These are phyloP conservation scores for Syngnathus floridae DNA, from an alignment of 2,113 vertebrate genomes.

Conservation along the genomic window DNA sequence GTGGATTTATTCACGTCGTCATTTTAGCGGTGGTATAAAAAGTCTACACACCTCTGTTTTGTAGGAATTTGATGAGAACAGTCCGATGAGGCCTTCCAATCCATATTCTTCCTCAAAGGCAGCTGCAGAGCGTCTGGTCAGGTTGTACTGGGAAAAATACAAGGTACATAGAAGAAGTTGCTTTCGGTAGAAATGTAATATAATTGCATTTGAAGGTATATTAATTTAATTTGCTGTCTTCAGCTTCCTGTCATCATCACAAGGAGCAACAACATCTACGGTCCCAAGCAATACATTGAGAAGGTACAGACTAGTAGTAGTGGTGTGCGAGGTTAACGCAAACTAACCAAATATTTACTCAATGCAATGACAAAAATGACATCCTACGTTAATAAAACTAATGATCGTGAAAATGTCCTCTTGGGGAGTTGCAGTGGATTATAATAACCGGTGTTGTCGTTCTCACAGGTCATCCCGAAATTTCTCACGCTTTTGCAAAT, in stretches of 20 bases:
- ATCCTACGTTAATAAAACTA: too few relatives aligned
- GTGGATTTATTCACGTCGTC: background rate
- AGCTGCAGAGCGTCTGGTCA: constrained; percentile 83
- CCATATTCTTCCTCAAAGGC: constrained; percentile 90
- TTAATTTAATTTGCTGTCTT: constrained; percentile 14
- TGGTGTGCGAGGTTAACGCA: background rate
- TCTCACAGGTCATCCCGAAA: constrained; percentile 87
- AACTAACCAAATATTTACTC: too few relatives aligned
- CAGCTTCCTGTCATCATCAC: constrained; percentile 91
- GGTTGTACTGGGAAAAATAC: constrained; percentile 85
- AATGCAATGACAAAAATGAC: too few relatives aligned
- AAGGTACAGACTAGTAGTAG: constrained; percentile 72
- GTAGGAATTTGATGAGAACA: constrained; percentile 87
- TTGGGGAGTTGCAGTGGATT: background rate
- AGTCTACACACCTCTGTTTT: background rate
- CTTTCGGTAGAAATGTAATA: background rate
- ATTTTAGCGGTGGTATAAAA: background rate
- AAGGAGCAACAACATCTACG: constrained; percentile 92
- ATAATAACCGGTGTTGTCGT: background rate
- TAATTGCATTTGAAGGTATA: background rate
- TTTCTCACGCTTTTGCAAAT: constrained; percentile 84
- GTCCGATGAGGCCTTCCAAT: constrained; percentile 84
- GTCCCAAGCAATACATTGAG: constrained; percentile 91
- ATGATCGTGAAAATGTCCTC: background rate
- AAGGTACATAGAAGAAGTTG: constrained; percentile 64